Evolutionary conservation across 2,888 invertebrate genomes (phyloP), one percentile per base, ranked within the genome.

Genomic region (Pemphredon lugubris): DNA sequence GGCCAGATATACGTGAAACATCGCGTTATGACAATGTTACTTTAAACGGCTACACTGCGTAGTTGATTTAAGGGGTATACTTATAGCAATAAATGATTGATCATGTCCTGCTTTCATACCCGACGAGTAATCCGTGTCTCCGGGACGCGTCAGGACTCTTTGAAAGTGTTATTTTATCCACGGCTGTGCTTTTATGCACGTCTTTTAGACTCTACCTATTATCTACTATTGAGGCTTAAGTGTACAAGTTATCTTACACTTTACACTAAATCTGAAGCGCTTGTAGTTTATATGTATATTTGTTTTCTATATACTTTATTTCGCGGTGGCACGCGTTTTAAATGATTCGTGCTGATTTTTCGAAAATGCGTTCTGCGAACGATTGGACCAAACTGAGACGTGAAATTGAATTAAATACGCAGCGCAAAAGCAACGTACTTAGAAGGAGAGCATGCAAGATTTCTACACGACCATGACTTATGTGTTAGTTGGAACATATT

Each of bases 71-170:
- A 82, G 73, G 68, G 66, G 76, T 82, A 81, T 77, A 82, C 73
- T 81, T 84, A 83, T 84, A 86, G 83, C 81, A 86, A 83, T 86
- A 87, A 84, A 81, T 71, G 58, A 81, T 81, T 83, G 70, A 82
- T 77, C 59, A 77, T 83, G 74, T 81, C 77, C 80, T 81, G 84
- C 85, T 86, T 86, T 78, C 79, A 64, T 81, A 77, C 68, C 81
- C 64, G 55, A 59, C 30, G 48, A 57, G 65, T 57, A 60, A 48
- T 14, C 51, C 57, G 73, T 63, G 68, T 32, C 44, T 48, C n/a
- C 47, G 39, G 44, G 45, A 34, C 64, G 47, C 64, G 47, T 45
- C 30, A 47, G 42, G 71, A 55, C 68, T 77, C 26, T 64, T 58
- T 69, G 74, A 77, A 81, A 74, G 74, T 81, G 77, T 76, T 81